phyloP scores from a whole-genome alignment of 1,140 invertebrate species.

The Bombus waltoni region DNA sequence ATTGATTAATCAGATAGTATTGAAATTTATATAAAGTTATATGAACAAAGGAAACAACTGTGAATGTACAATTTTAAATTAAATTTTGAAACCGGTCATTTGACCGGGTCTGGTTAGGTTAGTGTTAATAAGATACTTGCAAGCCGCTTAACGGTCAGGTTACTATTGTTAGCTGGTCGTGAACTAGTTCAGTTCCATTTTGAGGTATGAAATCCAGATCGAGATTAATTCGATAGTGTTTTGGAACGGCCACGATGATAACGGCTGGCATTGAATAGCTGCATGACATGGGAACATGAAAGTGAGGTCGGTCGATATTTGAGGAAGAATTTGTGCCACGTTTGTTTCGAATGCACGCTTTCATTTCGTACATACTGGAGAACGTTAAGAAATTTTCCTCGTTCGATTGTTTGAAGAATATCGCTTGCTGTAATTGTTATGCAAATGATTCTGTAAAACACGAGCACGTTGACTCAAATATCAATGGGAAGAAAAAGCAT shows the following conservation, averaged over 20 bases:
- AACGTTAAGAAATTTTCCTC: background rate
- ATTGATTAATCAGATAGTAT: no score
- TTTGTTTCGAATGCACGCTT: constrained; percentile 5
- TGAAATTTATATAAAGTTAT: no score
- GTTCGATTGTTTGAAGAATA: background rate
- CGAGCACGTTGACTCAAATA: background rate
- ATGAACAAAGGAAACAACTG: no score
- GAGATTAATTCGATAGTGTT: background rate
- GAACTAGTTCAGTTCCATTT: background rate
- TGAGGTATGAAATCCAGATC: background rate
- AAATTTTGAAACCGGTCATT: no score
- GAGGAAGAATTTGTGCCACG: constrained; percentile 39
- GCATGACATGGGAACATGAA: constrained; percentile 27
- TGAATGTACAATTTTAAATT: no score
- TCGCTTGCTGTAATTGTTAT: background rate
- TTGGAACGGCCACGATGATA: constrained; percentile 31
- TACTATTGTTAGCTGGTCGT: background rate
- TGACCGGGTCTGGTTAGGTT: no score
- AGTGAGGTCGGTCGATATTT: background rate
- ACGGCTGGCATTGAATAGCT: constrained; percentile 42
- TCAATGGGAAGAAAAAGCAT: background rate
- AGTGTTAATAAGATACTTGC: accelerated
- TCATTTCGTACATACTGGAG: background rate
- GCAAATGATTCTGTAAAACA: background rate
- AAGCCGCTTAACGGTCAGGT: no score